Percentiles rank a stretch among this genome's conserved stretches.
phyloP scores from a whole-genome alignment of 2,888 invertebrate species.

The Zhuqinia jingwanae region DNA sequence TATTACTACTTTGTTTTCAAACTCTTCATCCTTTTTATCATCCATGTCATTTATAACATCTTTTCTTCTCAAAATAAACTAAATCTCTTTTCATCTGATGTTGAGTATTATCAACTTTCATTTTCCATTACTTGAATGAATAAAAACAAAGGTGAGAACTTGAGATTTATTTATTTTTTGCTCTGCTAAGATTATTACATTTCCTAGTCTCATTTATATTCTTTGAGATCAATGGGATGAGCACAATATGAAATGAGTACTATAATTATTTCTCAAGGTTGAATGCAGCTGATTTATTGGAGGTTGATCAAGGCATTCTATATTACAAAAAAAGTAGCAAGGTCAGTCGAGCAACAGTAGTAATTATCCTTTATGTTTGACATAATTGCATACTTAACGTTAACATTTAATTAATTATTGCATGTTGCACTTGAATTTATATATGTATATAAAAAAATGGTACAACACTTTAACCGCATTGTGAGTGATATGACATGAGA shows the following conservation, averaged over 20 bases:
- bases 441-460: background rate
- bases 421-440: background rate
- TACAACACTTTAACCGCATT: too few relatives aligned
- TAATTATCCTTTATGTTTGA: background rate
- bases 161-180: too few relatives aligned
- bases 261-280: background rate
- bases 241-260: too few relatives aligned
- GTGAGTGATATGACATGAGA: too few relatives aligned
- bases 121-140: too few relatives aligned
- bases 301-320: constrained; percentile 3
- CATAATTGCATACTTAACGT: constrained; percentile 33
- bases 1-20: background rate
- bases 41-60: background rate
- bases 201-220: too few relatives aligned
- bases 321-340: too few relatives aligned
- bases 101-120: too few relatives aligned
- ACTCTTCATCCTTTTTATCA: background rate
- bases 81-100: background rate
- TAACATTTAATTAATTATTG: constrained; percentile 21
- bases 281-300: constrained; percentile 6
- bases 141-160: too few relatives aligned
- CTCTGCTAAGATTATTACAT: too few relatives aligned
- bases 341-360: background rate
- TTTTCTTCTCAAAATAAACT: background rate
- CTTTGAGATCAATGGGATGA: constrained; percentile 18